These are phyloP conservation scores for Gobio occitaniae DNA, from an alignment of 2,797 vertebrate genomes.

Conservation along the genomic window DNA sequence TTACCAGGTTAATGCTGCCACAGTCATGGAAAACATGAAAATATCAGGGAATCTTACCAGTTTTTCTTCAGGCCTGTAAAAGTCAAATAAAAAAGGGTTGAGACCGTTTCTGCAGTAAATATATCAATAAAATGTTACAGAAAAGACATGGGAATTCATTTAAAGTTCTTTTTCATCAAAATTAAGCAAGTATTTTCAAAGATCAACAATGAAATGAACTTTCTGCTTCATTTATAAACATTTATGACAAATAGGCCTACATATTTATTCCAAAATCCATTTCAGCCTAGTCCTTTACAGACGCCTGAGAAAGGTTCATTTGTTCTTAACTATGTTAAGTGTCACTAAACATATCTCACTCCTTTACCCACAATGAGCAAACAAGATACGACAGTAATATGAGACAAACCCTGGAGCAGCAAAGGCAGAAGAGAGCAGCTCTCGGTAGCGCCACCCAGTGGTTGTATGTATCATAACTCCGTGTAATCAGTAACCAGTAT, in stretches of 20 bases:
- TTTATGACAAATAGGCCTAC: background rate
- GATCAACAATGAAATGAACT: no score
- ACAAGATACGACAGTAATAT: background rate
- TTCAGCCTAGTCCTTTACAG: background rate
- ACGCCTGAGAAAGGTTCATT: background rate
- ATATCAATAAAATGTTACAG: background rate
- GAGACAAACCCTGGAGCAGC: background rate
- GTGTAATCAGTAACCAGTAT: background rate
- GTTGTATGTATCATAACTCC: background rate
- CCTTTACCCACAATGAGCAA: background rate
- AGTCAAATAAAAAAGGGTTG: background rate
- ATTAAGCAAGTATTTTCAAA: background rate
- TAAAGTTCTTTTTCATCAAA: background rate
- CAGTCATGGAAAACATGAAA: background rate
- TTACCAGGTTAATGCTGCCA: background rate
- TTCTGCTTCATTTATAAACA: no score
- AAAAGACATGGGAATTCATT: background rate
- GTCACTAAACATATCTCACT: background rate
- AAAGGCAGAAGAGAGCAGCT: background rate
- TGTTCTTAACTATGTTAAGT: background rate
- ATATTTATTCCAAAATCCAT: background rate
- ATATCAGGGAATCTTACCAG: background rate
- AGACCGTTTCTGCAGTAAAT: no score
- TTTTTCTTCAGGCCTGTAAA: background rate
- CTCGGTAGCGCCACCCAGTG: conserved; percentile 39